Conservation (phyloP, 23 tunicate genomes). For the Corella eumyota region DNA sequence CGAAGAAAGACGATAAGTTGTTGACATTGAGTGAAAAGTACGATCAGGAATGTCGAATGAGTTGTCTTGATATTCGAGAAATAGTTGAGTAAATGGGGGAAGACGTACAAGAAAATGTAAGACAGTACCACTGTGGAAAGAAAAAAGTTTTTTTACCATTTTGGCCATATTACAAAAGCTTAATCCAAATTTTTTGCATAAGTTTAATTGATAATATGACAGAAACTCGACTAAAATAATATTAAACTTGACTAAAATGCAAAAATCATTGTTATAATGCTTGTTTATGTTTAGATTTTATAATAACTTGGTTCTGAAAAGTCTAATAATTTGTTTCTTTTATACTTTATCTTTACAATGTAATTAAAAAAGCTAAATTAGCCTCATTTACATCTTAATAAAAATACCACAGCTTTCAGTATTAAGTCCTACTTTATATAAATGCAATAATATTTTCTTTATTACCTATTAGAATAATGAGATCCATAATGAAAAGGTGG, state of each 20-base stretch:
- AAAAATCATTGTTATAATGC: no score
- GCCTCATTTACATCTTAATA: no score
- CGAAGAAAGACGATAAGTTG: constrained; percentile 73
- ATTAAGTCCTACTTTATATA: no score
- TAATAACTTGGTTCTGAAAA: no score
- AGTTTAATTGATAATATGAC: background rate
- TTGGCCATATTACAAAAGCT: background rate
- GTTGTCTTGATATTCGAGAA: constrained; percentile 88
- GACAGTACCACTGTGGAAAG: constrained; percentile 70
- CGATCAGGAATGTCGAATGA: constrained; percentile 96
- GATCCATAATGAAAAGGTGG: constrained; percentile 97
- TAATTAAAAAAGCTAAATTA: no score
- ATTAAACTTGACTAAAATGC: no score
- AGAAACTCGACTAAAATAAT: no score
- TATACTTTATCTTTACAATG: no score
- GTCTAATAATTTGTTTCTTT: no score
- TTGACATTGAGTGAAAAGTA: constrained; percentile 96
- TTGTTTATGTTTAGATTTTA: no score
- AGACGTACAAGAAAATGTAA: constrained; percentile 91
- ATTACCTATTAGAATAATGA: constrained; percentile 87
- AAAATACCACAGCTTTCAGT: no score
- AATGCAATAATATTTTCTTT: background rate
- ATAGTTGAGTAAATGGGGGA: constrained; percentile 90
- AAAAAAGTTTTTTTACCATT: background rate
- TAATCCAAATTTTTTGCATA: background rate